phyloP scores from a whole-genome alignment of 2,113 vertebrate genomes.

The Lasiurus cinereus region DNA sequence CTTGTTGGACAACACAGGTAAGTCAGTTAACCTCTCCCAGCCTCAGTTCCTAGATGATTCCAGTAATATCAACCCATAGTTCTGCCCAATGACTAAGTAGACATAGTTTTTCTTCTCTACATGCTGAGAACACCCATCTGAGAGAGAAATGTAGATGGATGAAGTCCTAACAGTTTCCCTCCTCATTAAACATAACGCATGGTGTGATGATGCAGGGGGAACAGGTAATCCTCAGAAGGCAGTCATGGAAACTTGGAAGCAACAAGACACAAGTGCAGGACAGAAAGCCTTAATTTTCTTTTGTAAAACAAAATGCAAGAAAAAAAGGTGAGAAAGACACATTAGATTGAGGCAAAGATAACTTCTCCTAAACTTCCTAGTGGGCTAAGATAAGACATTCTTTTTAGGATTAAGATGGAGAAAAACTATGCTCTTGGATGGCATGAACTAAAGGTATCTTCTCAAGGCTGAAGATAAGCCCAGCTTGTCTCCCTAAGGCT shows the following conservation, averaged over 20 bases:
- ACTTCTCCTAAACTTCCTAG: conserved; percentile 18
- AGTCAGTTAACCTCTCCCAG: neutral
- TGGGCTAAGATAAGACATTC: neutral
- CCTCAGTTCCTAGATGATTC: neutral
- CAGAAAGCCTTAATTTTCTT: neutral
- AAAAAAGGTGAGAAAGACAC: neutral
- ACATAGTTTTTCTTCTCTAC: neutral
- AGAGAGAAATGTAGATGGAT: neutral
- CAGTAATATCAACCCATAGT: neutral
- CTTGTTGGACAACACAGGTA: neutral
- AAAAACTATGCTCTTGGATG: neutral
- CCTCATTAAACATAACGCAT: neutral
- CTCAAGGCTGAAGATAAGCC: conserved; percentile 7
- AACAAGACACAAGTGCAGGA: neutral
- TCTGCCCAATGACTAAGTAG: neutral
- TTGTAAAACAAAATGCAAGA: neutral
- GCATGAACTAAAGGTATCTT: neutral
- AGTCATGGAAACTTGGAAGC: neutral
- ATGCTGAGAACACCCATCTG: neutral
- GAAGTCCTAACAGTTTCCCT: neutral
- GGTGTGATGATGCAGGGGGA: neutral
- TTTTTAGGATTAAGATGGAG: conserved; percentile 29
- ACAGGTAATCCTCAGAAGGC: neutral
- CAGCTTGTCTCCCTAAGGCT: neutral
- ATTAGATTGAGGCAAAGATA: neutral